Base-by-base conservation (phyloP, 2,797 vertebrate species). In the Anas flavirostris region DNA sequence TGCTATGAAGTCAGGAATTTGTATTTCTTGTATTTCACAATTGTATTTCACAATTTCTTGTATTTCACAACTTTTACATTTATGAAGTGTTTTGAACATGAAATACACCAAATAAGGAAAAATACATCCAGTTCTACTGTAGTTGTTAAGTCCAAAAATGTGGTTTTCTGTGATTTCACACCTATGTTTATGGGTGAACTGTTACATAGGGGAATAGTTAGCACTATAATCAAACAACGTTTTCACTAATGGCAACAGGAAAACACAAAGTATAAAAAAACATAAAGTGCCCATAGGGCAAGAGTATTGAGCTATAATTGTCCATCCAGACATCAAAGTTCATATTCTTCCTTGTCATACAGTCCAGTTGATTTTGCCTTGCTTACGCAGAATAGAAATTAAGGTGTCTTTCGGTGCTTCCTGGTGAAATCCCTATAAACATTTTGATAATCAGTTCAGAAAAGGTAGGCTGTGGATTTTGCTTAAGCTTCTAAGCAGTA, bases 141-240 rank as follows among this genome's bases (percentile, higher is more conserved):
- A 85, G 74, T 87, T 85, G 44, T 91, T 21, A 92, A 80, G 28
- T 48, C 37, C 4, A 80, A 82, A 87, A 89, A 67, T 41, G 82
- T 82, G 29, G 5, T 60, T 87, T 87, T 89, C 84, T 89, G 17
- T 70, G 56, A 75, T 82, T 94, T 93, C 68, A 87, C 50, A 81
- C 50, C 52, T 85, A 13, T 58, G 22, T 91, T 93, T 92, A 64
- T 67, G 44, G 50, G 25, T 75, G 68, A 87, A 21, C 44, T 56
- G 23, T 78, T 80, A 59, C 2, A 0, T 44, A 13, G 9, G 43
- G 23, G 26, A 88, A 59, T 55, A 91, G 33, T 63, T 70, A 80
- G 21, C 9, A 19, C 25, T 60, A 29, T 15, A 60, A 70, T 55
- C 9, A 76, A 91, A 76, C 3, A 80, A 16, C 22, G 22, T 88